These are phyloP conservation scores for Callorhinus ursinus DNA, from an alignment of 2,113 vertebrate species.

Conservation along the genomic window DNA sequence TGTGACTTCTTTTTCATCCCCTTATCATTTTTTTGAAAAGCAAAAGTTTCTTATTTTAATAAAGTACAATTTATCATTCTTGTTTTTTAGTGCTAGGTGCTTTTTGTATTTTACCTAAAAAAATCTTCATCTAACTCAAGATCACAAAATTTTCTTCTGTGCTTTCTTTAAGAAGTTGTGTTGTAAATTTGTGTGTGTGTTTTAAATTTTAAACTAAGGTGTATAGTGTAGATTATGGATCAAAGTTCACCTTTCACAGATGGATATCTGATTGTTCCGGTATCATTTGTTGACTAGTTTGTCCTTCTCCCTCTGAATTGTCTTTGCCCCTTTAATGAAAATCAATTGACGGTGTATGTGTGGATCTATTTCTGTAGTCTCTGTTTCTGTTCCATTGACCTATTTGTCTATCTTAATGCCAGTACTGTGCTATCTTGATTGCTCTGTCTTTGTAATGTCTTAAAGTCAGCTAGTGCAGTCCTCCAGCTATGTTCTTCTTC, in stretches of 20 bases:
- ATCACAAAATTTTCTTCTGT: background rate
- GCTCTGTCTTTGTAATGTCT: background rate
- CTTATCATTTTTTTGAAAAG: background rate
- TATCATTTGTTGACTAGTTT: background rate
- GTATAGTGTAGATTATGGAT: background rate
- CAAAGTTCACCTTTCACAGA: background rate
- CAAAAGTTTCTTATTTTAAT: background rate
- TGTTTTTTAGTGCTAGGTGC: background rate
- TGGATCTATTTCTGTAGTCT: background rate
- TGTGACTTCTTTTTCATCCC: background rate
- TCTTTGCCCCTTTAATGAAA: background rate
- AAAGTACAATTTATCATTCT: background rate
- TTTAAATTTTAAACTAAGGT: conserved; percentile 16
- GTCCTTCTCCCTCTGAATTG: background rate
- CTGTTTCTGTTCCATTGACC: background rate
- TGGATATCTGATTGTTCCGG: background rate
- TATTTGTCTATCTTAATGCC: background rate
- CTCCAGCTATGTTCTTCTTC: background rate
- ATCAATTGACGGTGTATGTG: background rate
- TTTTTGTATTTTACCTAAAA: conserved; percentile 13
- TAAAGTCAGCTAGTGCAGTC: background rate
- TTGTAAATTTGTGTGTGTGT: background rate
- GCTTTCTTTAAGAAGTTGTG: background rate
- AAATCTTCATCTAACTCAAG: background rate
- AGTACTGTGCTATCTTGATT: background rate